Conservation (phyloP, 2,888 invertebrate species). For the Ischnura elegans region DNA sequence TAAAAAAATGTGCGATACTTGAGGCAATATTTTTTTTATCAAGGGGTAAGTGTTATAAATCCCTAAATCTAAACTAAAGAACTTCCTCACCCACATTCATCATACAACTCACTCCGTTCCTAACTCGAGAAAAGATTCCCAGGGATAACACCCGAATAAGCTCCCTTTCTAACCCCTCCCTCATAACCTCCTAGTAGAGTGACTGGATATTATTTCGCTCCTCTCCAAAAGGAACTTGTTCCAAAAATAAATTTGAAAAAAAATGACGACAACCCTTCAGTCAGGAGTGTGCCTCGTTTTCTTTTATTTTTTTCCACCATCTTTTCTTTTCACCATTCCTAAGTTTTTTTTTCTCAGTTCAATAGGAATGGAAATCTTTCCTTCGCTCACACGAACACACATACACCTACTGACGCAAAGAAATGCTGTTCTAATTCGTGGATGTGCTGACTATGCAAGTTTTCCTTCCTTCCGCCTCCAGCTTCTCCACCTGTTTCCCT, state of each 20-base stretch:
- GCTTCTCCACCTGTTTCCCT: background rate
- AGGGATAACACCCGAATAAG: background rate
- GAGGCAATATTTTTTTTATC: no score
- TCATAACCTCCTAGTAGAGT: slow-evolving; percentile 40
- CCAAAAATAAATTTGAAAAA: background rate
- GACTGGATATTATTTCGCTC: slow-evolving; percentile 44
- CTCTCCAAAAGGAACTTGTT: slow-evolving; percentile 34
- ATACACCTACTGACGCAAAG: background rate
- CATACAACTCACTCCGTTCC: background rate
- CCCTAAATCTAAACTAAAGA: background rate
- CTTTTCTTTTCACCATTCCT: background rate
- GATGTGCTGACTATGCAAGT: slow-evolving; percentile 47
- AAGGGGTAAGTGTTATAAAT: no score
- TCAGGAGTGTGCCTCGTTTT: background rate
- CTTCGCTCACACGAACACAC: background rate
- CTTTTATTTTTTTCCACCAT: background rate
- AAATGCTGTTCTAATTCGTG: slow-evolving; percentile 41
- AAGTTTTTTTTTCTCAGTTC: slow-evolving; percentile 25
- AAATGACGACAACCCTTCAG: background rate
- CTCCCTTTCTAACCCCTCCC: background rate
- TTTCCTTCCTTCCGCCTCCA: background rate
- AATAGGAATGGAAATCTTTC: slow-evolving; percentile 55
- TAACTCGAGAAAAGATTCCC: background rate
- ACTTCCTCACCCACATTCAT: no score
- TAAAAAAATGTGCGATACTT: no score